phyloP scores from a whole-genome alignment of 2,797 vertebrate genomes.

The Diglossa cyanea region DNA sequence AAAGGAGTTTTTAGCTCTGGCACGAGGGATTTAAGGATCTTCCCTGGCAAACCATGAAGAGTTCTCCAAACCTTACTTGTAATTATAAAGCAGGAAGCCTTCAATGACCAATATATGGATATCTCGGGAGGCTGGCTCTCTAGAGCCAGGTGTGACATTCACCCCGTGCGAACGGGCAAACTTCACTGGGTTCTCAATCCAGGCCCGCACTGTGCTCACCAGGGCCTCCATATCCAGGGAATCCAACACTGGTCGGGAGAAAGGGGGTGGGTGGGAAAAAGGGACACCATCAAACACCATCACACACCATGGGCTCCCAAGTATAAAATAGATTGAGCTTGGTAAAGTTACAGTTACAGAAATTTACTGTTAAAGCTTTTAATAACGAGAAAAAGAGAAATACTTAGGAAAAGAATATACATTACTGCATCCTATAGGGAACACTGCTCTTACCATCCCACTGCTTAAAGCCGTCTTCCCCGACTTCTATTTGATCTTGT shows the following conservation, averaged over 20 bases:
- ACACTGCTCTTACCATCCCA: conserved; percentile 96
- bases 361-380: conserved; percentile 45
- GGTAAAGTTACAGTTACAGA: background rate
- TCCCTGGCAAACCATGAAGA: background rate
- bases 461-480: conserved; percentile 98
- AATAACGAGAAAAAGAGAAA: conserved; percentile 1
- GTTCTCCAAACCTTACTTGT: conserved; percentile 76
- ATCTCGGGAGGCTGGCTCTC: conserved; percentile 70
- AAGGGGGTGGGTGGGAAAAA: conserved; percentile 14
- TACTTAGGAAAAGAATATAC: conserved; percentile 68
- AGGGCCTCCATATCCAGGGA: conserved; percentile 95
- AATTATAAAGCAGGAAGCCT: conserved; percentile 94
- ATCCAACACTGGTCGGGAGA: conserved; percentile 80
- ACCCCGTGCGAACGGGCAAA: conserved; percentile 92
- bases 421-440: conserved; percentile 79
- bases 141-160: conserved; percentile 55
- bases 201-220: conserved; percentile 89
- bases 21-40: background rate
- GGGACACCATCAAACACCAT: background rate
- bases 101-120: conserved; percentile 89
- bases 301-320: background rate
- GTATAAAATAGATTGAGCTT: background rate
- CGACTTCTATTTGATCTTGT: conserved; percentile 97
- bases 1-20: background rate
- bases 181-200: conserved; percentile 88